These are phyloP conservation scores for Oscheius sp. DNA, from an alignment of 2,888 invertebrate genomes.

Conservation along the genomic window DNA sequence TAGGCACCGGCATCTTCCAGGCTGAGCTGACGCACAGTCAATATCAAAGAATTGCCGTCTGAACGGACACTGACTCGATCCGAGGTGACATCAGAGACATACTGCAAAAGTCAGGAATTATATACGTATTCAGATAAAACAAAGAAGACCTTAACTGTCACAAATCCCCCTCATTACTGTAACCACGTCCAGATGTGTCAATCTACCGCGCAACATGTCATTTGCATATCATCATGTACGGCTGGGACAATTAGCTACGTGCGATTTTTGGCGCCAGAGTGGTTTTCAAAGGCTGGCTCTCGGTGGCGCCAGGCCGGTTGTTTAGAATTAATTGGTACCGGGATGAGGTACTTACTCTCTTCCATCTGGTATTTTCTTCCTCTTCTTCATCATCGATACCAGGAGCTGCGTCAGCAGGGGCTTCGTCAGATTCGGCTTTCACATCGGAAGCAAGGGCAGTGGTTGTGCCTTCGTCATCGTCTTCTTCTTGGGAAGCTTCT, in stretches of 20 bases:
- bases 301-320: slow-evolving; percentile 19
- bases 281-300: slow-evolving; percentile 12
- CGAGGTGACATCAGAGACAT: slow-evolving; percentile 37
- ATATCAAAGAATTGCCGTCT: slow-evolving; percentile 50
- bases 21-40: slow-evolving; percentile 51
- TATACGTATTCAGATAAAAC: background rate
- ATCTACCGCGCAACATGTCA: slow-evolving; percentile 31
- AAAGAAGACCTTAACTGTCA: too few relatives aligned
- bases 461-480: slow-evolving; percentile 37
- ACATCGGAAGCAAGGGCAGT: background rate
- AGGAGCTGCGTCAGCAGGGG: slow-evolving; percentile 30
- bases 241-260: slow-evolving; percentile 25
- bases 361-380: slow-evolving; percentile 46
- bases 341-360: slow-evolving; percentile 40
- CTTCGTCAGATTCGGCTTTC: background rate
- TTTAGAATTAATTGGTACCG: background rate
- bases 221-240: slow-evolving; percentile 31
- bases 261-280: slow-evolving; percentile 28
- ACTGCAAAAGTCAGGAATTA: slow-evolving; percentile 38
- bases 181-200: slow-evolving; percentile 36
- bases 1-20: slow-evolving; percentile 63
- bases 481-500: slow-evolving; percentile 21
- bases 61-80: slow-evolving; percentile 42
- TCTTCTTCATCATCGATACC: slow-evolving; percentile 40
- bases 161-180: slow-evolving; percentile 22